Base-by-base conservation (phyloP, 2,888 invertebrate genomes). In the Eristalis intricaria region DNA sequence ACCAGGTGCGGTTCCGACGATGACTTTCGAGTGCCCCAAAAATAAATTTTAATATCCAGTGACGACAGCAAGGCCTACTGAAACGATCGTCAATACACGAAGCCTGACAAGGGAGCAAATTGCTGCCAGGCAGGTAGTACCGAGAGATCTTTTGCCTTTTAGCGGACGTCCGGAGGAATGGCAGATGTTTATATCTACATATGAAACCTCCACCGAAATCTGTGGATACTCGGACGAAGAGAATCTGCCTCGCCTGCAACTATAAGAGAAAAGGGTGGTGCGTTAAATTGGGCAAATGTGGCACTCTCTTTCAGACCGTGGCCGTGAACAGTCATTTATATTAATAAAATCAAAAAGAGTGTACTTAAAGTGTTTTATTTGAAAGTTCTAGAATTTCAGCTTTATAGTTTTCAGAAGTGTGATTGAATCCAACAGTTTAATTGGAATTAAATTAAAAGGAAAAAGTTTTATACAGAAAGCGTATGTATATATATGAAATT, bases 221-320 rank as follows among this genome's bases (percentile, higher is more conserved):
- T 88, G 81, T 26, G 88, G 85, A 4, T 89, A 81, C 32, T 68
- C 78, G 4, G 73, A 81, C 10, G 77, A 86, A 23, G 89, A 88
- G 38, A 88, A 84, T 32, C 32, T 84, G 1, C 77, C 83, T 11
- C 29, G 80, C 0, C 40, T 88, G 8, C 83, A 83, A 60, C 80
- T 23, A 29, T 84, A 11, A 82, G 76, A 29, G 84, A 79, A 7
- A 50, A n/a, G 68, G n/a, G n/a, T n/a, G n/a, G n/a, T n/a, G n/a
- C n/a, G n/a, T n/a, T n/a, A n/a, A n/a, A n/a, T n/a, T n/a, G n/a
- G n/a, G n/a, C n/a, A n/a, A n/a, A n/a, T n/a, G n/a, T n/a, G n/a
- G n/a, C n/a, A n/a, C n/a, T n/a, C n/a, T n/a, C 50, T 10, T 56
- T 68, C 0, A 26, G 32, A 68, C 3, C 7, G 56, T n/a, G n/a